These are phyloP conservation scores for Nomada flava DNA, from an alignment of 2,888 invertebrate genomes.

Conservation along the genomic window DNA sequence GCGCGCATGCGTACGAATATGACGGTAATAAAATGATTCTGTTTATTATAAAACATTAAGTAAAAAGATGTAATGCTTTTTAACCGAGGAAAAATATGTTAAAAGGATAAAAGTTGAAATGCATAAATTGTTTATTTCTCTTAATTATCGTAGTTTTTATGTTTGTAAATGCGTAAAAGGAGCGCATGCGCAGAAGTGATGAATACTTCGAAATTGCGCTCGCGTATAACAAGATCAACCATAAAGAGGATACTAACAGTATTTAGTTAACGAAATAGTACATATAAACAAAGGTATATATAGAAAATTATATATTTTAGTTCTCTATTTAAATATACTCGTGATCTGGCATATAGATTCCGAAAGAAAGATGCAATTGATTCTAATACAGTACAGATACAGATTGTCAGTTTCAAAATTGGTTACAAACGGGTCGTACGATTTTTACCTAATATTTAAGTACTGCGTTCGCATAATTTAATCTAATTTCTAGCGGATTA, in stretches of 20 bases:
- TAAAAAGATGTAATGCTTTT: not conserved
- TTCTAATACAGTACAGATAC: not conserved
- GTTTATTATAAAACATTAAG: not conserved
- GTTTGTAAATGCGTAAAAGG: not conserved
- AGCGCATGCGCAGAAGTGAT: not conserved
- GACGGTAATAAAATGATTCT: not conserved
- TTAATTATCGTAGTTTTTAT: not conserved
- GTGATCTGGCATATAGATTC: not conserved
- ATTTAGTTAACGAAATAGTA: not conserved
- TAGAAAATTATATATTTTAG: not conserved
- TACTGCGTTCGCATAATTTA: not conserved
- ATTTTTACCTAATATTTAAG: not conserved
- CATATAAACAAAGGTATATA: too few species aligned
- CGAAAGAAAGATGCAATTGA: not conserved
- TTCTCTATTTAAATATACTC: not conserved
- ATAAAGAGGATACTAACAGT: too few species aligned
- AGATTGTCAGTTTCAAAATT: too few species aligned
- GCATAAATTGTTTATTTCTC: not conserved
- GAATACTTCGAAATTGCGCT: not conserved
- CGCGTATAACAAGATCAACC: not conserved
- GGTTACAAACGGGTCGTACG: not conserved
- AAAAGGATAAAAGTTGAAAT: not conserved
- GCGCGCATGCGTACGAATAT: slow-evolving; percentile 22
- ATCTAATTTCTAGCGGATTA: not conserved
- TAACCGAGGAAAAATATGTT: not conserved